Evolutionary conservation across 53 echinoderm and acorn worm species (phyloP), one percentile per base, ranked within the genome.

Genomic region (Hippasteria phrygiana): DNA sequence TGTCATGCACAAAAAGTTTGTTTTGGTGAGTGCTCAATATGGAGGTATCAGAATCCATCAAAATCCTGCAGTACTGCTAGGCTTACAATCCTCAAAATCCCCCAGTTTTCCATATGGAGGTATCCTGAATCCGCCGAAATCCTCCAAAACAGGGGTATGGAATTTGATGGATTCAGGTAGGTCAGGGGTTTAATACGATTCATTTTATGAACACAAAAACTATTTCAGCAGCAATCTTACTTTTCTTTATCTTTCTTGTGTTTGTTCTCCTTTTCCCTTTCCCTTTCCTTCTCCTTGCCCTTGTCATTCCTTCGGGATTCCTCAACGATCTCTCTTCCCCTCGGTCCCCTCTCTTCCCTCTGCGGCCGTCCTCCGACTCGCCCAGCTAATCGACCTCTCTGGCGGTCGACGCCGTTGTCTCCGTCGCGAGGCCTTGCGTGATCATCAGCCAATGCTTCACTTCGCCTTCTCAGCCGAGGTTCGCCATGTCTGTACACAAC

Each of bases 231-330:
- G 22, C 16, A 43, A 87, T 17, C 74, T 84, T 55, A 74, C 79
- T 86, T 89, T 16, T 89, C 65, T 51, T 85, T 86, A 20, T 89
- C 89, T 26, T 90, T 59, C 74, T 88, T 92, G 71, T 71, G 71
- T 56, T 92, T 92, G 53, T 88, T 92, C 56, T 90, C 74, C 71
- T 62, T 79, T 51, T 91, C 87, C 37, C 80, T 73, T 43, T 56
- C 59, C 33, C 17, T 62, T 47, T 62, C 88, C 18, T 71, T 90
- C 91, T 32, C 91, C 72, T 24, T 73, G 32, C 83, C 46, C 64
- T 62, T 74, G 45, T 90, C 86, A 35, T 47, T 75, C 63, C 55
- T 88, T 17, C 33, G 38, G 12, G 33, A 4, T 71, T 29, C 54
- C 28, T 88, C 78, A 78, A 43, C 79, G 3, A 55, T 69, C 17